Evolutionary conservation across 1,140 invertebrate species (phyloP).

Genomic region (Drosophila lini): DNA sequence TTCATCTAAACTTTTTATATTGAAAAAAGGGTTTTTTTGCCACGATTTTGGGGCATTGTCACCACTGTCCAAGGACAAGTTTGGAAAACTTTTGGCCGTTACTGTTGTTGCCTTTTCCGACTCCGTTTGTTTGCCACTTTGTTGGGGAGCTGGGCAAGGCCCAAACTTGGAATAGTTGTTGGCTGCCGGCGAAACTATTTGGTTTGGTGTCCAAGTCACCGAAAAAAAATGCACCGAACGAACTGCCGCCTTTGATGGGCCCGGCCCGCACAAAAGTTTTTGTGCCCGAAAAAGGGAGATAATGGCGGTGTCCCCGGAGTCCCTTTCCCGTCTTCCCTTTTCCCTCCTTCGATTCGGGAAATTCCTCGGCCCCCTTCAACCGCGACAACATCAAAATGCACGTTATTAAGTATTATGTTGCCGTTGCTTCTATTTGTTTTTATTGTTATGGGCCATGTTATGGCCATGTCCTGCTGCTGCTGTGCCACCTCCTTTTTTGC

Average conservation of each 20-base stretch:
- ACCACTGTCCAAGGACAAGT: slow-evolving; percentile 22
- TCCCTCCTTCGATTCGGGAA: slow-evolving; percentile 7
- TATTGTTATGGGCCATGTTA: slow-evolving; percentile 77
- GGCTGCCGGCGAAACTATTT: slow-evolving; percentile 43
- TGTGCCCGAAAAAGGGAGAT: background rate
- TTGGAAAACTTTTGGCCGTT: slow-evolving; percentile 20
- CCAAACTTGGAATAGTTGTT: slow-evolving; percentile 41
- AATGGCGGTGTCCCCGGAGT: slow-evolving; percentile 13
- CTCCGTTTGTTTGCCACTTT: slow-evolving; percentile 41
- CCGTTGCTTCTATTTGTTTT: slow-evolving; percentile 70
- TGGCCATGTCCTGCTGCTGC: slow-evolving; percentile 58
- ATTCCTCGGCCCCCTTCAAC: slow-evolving; percentile 19
- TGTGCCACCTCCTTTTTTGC: slow-evolving; percentile 40
- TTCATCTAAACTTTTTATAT: background rate
- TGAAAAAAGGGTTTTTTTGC: background rate
- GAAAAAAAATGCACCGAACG: slow-evolving; percentile 11
- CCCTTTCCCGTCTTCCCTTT: background rate
- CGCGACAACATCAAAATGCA: slow-evolving; percentile 74
- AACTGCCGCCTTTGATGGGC: slow-evolving; percentile 26
- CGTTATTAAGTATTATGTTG: slow-evolving; percentile 76
- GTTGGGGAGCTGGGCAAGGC: slow-evolving; percentile 16
- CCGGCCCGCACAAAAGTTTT: slow-evolving; percentile 24
- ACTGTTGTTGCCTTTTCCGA: slow-evolving; percentile 17
- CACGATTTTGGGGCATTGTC: background rate
- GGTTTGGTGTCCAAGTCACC: slow-evolving; percentile 37